Base-by-base conservation (phyloP, 2,888 invertebrate genomes). In the Amphipyra tragopoginis region DNA sequence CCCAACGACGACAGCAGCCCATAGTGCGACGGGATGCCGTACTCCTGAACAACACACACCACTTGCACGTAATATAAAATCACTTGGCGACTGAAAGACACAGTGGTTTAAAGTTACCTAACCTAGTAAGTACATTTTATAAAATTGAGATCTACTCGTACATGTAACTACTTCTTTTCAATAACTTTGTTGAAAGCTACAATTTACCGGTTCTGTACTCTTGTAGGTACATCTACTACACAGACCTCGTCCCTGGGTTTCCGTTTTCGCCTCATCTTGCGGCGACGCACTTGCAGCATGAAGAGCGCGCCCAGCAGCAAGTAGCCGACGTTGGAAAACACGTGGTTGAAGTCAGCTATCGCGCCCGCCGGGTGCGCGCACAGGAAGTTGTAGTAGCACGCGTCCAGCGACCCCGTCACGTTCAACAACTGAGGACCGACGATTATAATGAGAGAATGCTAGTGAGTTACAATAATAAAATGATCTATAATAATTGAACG, bases 341-440 rank as follows among this genome's bases (percentile, higher is more conserved):
- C 96, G 89, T 98, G 98, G 95, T 98, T 98, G 90, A 98, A 98
- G 87, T 98, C 97, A 49, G 96, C 96, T 54, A 98, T 89, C 40
- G 95, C 92, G 54, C 97, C 97, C 54, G 97, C 92, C 0, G 98
- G 97, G 92, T 97, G 97, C 38, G 98, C 96, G 91, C 98, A 98
- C 66, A 97, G 93, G 93, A 98, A 98, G 92, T 98, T 98, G 94
- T 98, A 98, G 92, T 98, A 98, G 92, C 98, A 98, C 70, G 97
- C 93, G 94, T 98, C 98, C 89, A 98, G 96, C 86, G 98, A 96
- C n/a, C 98, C 98, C 0, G 98, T 97, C 65, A 96, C 93, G 87
- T 97, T 96, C 78, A 98, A 89, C 2, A 97, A 95, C 96, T 97
- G 90, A 61, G 13, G 14, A 21, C 21, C 4, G 38, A 29, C 21